Evolutionary conservation across 2,797 vertebrate species (phyloP), one percentile per base, ranked within the genome.

Genomic region (Calcarius lapponicus): DNA sequence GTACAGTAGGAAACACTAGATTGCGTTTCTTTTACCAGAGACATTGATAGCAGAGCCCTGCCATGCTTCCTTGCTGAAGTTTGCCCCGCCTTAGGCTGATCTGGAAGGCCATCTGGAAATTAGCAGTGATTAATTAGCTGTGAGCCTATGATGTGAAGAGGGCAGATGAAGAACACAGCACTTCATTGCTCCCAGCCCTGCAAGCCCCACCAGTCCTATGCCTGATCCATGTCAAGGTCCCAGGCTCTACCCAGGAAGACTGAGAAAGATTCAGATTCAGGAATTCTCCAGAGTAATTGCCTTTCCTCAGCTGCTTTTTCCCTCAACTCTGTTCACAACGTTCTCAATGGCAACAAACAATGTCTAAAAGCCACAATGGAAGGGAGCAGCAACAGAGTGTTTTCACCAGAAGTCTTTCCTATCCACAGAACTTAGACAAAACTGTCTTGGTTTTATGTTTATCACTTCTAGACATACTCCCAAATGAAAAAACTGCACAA

Each of bases 41-140:
- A 36, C 61, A 60, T 60, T 45, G 90, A 40, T 36, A 64, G 34
- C 4, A 28, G 40, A 86, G 48, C 8, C 85, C 58, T 36, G 17
- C 54, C 47, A 16, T 10, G 47, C 69, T n/a, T 72, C 34, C 66
- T 45, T 80, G 70, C 32, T 79, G 66, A 76, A 81, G 66, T 64
- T 3, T 70, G 80, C 76, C 36, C 16, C 84, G 91, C 92, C 82
- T 67, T 40, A 79, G 92, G 95, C 72, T 48, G 54, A 78, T 66
- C 17, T 88, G 80, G 80, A 86, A 84, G 70, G 91, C 95, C 85
- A 96, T 94, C 82, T 96, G 95, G 91, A 95, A 96, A 93, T 75
- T 31, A 88, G 28, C 88, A 62, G 48, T 62, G 72, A 92, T 86
- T 93, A 94, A 96, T 93, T 92, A 96, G 87, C 73, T 93, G 80